Evolutionary conservation across 2,888 invertebrate genomes (phyloP), one percentile per base, ranked within the genome.

Genomic region (Aleiodes alternator): DNA sequence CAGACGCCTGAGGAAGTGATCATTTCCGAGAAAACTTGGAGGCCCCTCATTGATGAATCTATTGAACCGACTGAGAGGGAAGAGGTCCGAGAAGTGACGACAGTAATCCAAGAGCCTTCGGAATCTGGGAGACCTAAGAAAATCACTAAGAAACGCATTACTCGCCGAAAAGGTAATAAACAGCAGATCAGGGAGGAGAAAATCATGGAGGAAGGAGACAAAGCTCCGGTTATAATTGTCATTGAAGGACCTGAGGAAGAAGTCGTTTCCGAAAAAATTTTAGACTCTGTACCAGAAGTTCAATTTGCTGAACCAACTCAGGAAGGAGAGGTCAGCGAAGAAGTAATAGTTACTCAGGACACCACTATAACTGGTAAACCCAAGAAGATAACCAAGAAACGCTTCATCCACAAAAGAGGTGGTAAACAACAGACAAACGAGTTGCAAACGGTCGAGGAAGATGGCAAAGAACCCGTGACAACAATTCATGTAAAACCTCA

Each of bases 1-100:
- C 87, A 84, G 73, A 84, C 75, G 23, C 84, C 84, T 57, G 75
- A 85, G 64, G 85, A 90, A 82, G 81, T 85, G 70, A 79, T 76
- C 4, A 12, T 70, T 0, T 79, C 81, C 9, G 90, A 91, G 79
- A 90, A 80, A 50, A 81, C 81, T 71, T 82, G 81, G 16, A 85
- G 86, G 72, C 79, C 82, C 72, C 72, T 78, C 43, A 56, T 80
- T 1, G 50, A 59, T 31, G 69, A 82, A 61, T 55, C 48, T 5
- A 64, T 87, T 14, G 64, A 75, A 64, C 77, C 80, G 78, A 84
- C 73, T 70, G 81, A 83, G 31, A 79, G 84, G 9, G 84, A 88
- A 77, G 87, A 86, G 79, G 77, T 82, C 1, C 87, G 86, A 0
- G 87, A 88, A 78, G 81, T 84, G 73, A 72, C 34, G 0, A 61